Conservation (phyloP, 2,888 invertebrate species). For the Melitaea athalia region DNA sequence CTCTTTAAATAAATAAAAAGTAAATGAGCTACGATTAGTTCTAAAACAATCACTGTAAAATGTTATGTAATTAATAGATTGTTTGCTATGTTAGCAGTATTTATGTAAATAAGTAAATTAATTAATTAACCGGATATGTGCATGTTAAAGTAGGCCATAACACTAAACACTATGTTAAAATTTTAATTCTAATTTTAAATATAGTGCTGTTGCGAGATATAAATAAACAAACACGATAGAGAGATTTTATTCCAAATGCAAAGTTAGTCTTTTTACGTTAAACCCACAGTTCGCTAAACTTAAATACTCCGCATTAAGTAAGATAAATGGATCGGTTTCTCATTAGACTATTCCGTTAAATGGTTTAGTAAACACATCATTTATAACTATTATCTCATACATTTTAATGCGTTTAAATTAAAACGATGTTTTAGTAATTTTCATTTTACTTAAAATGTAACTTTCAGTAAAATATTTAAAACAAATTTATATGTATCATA, state of each 20-base stretch:
- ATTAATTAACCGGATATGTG: too few species aligned
- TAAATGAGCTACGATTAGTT: too few species aligned
- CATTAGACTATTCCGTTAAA: conserved; percentile 23
- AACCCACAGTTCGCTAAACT: conserved; percentile 1
- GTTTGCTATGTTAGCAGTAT: too few species aligned
- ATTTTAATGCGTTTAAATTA: background rate
- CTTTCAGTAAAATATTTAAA: background rate
- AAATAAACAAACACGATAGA: background rate
- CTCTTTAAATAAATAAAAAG: too few species aligned
- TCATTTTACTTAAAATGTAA: too few species aligned
- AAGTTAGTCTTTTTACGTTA: background rate
- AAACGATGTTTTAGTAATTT: background rate
- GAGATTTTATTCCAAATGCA: background rate
- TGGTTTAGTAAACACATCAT: conserved; percentile 4
- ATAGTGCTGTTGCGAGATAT: background rate
- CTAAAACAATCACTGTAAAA: too few species aligned
- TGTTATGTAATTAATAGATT: too few species aligned
- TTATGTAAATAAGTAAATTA: too few species aligned
- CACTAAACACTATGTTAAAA: too few species aligned
- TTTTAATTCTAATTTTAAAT: too few species aligned
- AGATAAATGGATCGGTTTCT: conserved; percentile 26
- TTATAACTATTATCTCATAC: conserved; percentile 10
- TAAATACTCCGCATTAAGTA: conserved; percentile 26
- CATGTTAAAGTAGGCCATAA: too few species aligned
- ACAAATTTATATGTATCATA: background rate